These are phyloP conservation scores for Ditula angustiorana DNA, from an alignment of 2,888 invertebrate genomes.

Conservation along the genomic window DNA sequence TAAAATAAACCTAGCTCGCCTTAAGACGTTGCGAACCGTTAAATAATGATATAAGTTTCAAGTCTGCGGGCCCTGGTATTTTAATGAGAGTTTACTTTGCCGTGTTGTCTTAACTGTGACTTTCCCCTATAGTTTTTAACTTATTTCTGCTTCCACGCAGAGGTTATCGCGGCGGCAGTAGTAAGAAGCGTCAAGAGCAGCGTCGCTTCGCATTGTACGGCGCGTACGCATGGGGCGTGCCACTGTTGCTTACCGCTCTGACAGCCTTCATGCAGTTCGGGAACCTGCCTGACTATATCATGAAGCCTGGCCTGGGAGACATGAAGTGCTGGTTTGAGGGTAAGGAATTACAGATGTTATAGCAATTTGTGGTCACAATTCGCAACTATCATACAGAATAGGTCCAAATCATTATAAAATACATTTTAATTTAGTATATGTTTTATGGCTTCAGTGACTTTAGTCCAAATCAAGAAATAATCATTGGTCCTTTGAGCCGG, in stretches of 20 bases:
- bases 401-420: no score
- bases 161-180: slow-evolving; percentile 79
- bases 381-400: no score
- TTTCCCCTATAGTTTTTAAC: background rate
- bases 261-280: slow-evolving; percentile 84
- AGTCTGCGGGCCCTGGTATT: no score
- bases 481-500: no score
- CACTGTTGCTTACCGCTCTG: slow-evolving; percentile 80
- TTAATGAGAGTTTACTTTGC: no score
- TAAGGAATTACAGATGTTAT: slow-evolving; percentile 66
- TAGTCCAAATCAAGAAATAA: no score
- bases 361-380: no score
- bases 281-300: slow-evolving; percentile 67
- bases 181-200: slow-evolving; percentile 78
- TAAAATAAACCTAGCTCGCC: no score
- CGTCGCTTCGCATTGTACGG: slow-evolving; percentile 88
- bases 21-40: no score
- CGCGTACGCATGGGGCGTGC: slow-evolving; percentile 89
- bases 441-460: no score
- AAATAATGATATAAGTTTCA: no score
- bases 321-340: slow-evolving; percentile 86
- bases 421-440: no score
- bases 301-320: slow-evolving; percentile 84
- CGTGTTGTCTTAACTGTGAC: background rate
- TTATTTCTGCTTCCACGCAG: slow-evolving; percentile 59